Conservation (phyloP, 2,888 invertebrate species). For the Mimas tiliae region DNA sequence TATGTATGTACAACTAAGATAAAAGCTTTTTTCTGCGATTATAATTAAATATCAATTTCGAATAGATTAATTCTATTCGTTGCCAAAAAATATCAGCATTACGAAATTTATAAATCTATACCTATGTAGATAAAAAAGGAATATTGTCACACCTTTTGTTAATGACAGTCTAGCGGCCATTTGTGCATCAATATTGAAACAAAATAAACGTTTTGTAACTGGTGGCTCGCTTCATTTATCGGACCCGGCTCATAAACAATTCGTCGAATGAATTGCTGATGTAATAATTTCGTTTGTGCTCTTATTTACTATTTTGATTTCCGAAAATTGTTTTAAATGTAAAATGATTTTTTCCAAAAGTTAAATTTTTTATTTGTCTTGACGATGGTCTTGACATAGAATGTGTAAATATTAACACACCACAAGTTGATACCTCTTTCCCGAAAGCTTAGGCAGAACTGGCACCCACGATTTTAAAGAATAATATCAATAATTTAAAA, state of each 20-base stretch:
- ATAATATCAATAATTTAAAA: too few relatives aligned
- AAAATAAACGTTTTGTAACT: slow-evolving; percentile 20
- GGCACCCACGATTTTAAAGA: too few relatives aligned
- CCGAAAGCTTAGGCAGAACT: too few relatives aligned
- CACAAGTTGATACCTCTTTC: too few relatives aligned
- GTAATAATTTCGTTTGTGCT: background rate
- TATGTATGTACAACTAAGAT: too few relatives aligned
- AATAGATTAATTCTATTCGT: too few relatives aligned
- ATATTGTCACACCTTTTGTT: background rate
- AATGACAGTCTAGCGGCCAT: background rate
- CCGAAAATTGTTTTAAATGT: background rate
- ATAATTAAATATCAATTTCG: too few relatives aligned
- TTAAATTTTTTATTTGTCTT: background rate
- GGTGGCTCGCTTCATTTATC: slow-evolving; percentile 1
- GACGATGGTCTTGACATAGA: background rate
- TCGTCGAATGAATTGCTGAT: slow-evolving; percentile 5
- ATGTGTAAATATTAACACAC: too few relatives aligned
- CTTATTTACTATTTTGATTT: background rate
- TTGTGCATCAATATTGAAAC: slow-evolving; percentile 22
- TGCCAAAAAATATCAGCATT: too few relatives aligned
- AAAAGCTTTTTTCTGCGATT: too few relatives aligned
- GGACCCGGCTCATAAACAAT: slow-evolving; percentile 11
- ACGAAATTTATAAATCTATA: too few relatives aligned
- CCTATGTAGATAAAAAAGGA: too few relatives aligned
- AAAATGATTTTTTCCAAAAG: background rate